Evolutionary conservation across 2,888 invertebrate species (phyloP), one percentile per base, ranked within the genome.

Genomic region (Cantharis rufa): DNA sequence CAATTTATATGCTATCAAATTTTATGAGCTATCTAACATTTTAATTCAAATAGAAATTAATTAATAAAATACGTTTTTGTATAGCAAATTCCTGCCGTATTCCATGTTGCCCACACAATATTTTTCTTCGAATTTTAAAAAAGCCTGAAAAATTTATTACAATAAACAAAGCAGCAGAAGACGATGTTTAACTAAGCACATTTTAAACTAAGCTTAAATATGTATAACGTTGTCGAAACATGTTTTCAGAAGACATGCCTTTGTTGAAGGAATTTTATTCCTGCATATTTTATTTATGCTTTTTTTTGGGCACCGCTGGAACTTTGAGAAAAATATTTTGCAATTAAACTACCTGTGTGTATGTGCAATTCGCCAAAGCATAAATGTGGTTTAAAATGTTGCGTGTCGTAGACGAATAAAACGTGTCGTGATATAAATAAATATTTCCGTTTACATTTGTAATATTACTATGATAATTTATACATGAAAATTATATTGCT

Each of bases 371-470:
- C 48, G 11, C n/a, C 13, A 4, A n/a, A 32, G 13, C n/a, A n/a
- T n/a, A 9, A 48, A 48, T 11, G 11, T 16, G n/a, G 7, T 62
- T 61, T 70, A 5, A 18, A 61, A 28, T 28, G 61, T 70, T 28
- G 70, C 70, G 62, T 70, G 70, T 10, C 63, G 63, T 16, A 28
- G 13, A 28, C 27, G 62, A 63, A 63, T 63, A 63, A 63, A 63
- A 71, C 63, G 63, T 71, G 63, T 27, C 28, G 63, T 27, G 28
- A 71, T 48, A 48, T 48, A 48, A 48, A 48, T 48, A 48, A 48
- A 71, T 71, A 71, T 71, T 71, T 71, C 71, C 62, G 71, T 61
- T 63, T 71, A 71, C 48, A 72, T 72, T 72, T 66, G 72, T 72
- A 64, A 63, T 66, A 72, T 66, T 72, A 61, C 72, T 28, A 48